Evolutionary conservation across 30 jellyfish, hydroid and myxozoan genomes (phyloP).

Genomic region (Aurelia aurita): DNA sequence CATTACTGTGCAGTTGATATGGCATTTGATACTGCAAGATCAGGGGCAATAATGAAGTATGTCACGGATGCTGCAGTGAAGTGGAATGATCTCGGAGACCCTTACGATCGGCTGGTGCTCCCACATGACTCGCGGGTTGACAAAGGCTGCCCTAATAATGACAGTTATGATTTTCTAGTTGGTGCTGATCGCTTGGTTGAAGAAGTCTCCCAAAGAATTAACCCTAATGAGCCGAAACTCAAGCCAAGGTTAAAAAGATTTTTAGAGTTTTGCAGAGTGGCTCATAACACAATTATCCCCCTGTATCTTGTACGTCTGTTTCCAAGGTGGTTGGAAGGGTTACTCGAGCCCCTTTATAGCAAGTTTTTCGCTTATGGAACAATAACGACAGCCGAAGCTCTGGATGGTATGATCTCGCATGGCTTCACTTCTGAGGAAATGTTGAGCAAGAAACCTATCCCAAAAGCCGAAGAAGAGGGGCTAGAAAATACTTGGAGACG

Average conservation of each 20-base stretch:
- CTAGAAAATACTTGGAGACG: constrained; percentile 88
- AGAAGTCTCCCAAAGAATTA: constrained; percentile 76
- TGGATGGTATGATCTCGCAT: constrained; percentile 81
- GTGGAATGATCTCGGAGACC: constrained; percentile 95
- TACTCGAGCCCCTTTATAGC: constrained; percentile 42
- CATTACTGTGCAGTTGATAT: constrained; percentile 93
- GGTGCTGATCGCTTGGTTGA: constrained; percentile 78
- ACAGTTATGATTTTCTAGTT: constrained; percentile 80
- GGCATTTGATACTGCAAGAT: constrained; percentile 87
- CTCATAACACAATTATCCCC: constrained; percentile 75
- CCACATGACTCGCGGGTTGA: constrained; percentile 86
- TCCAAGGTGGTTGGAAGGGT: constrained; percentile 86
- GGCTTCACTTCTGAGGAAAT: constrained; percentile 79
- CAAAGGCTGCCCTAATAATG: constrained; percentile 81
- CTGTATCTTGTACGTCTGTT: constrained; percentile 76
- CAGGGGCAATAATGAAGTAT: constrained; percentile 91
- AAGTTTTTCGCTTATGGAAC: constrained; percentile 71
- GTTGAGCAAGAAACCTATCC: constrained; percentile 63
- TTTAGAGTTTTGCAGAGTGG: constrained; percentile 81
- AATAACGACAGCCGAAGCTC: constrained; percentile 72
- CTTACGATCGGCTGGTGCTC: constrained; percentile 86
- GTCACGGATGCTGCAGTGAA: constrained; percentile 82
- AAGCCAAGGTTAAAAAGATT: constrained; percentile 76
- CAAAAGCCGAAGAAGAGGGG: constrained; percentile 58
- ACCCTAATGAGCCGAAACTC: constrained; percentile 78